These are phyloP conservation scores for Chamaea fasciata DNA, from an alignment of 2,113 vertebrate species.

Conservation along the genomic window DNA sequence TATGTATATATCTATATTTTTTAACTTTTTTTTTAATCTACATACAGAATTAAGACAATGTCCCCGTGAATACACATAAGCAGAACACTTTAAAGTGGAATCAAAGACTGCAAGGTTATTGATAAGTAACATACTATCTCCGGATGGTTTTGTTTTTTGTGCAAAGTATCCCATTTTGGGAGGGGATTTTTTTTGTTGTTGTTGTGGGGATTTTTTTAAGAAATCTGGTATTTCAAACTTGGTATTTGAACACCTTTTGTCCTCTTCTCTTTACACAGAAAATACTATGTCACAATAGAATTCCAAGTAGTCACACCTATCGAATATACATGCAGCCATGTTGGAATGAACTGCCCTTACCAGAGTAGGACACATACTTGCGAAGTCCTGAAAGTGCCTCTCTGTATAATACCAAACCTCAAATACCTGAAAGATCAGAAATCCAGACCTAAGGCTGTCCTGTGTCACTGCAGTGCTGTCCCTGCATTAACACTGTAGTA, in stretches of 20 bases:
- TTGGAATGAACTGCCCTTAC: not conserved
- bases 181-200: not conserved
- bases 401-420: not conserved
- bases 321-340: rapidly evolving
- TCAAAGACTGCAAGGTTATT: not conserved
- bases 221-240: not conserved
- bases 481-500: not conserved
- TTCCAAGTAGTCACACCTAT: not conserved
- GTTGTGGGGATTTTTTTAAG: not conserved
- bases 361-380: not conserved
- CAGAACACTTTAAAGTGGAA: not conserved
- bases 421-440: not conserved
- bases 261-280: not conserved
- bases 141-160: not conserved
- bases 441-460: not conserved
- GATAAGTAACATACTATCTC: not conserved
- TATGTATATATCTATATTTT: no score
- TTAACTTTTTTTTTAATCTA: not conserved
- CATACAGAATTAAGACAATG: not conserved
- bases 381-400: not conserved
- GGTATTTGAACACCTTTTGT: not conserved
- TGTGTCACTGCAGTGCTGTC: not conserved
- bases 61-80: not conserved
- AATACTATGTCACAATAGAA: not conserved
- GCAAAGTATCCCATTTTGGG: not conserved